Base-by-base conservation (phyloP, 2,797 vertebrate genomes). In the Chrosomus eos region DNA sequence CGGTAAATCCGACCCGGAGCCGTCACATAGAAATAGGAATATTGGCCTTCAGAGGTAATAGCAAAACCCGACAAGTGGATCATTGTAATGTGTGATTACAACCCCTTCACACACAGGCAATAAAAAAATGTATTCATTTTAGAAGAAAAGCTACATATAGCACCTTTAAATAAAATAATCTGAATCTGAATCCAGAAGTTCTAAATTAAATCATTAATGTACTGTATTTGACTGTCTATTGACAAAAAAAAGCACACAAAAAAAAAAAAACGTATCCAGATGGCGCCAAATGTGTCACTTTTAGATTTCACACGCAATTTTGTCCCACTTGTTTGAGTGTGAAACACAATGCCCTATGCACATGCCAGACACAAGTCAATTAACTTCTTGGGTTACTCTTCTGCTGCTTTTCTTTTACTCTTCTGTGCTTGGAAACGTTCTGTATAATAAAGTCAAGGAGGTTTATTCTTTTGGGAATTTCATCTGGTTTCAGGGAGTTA, bases 401-500 rank as follows among this genome's bases (percentile, higher is more conserved):
- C 16, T 73, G 16, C 28, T 18, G 81, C 81, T 81, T 87, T 91
- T 92, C 92, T 92, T 90, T n/a, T n/a, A n/a, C n/a, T n/a, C n/a
- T n/a, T n/a, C n/a, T 92, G 92, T 93, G 55, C 91, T 95, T 94
- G 93, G 94, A 95, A 95, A 91, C 92, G 92, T 92, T 95, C 92
- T 93, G 93, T 92, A 93, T 95, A 95, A 95, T 95, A 94, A 94
- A 94, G 93, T 94, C 91, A 94, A 93, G 93, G 93, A 94, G 94
- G 93, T 95, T 95, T 94, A 94, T 94, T 94, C 93, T 93, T 92
- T 93, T 92, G 93, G 93, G 93, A 94, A 94, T 95, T 94, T 93
- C 91, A 93, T 94, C 92, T 92, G 93, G 92, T 94, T 94, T 93
- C 93, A 94, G 91, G 91, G 92, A 93, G 92, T 90, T 95, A 93